Evolutionary conservation across 1,140 invertebrate species (phyloP).

Genomic region (Dermatophagoides farinae): DNA sequence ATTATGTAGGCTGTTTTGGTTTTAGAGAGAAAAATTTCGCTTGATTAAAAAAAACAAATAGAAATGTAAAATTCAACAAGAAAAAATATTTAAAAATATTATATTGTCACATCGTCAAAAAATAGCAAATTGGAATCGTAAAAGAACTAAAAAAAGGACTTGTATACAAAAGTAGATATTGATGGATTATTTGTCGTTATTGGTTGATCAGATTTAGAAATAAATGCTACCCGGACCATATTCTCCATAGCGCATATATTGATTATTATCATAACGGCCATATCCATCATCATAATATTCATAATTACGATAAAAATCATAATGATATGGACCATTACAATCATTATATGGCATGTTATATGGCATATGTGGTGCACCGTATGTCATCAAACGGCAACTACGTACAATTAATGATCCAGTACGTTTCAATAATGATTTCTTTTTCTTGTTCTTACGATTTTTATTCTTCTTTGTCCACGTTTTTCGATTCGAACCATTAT

Average conservation of each 20-base stretch:
- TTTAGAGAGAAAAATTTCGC: too few species aligned
- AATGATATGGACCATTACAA: conserved; percentile 1
- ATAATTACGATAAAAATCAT: background rate
- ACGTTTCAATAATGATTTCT: conserved; percentile 7
- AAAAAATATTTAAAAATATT: too few species aligned
- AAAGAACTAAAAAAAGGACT: background rate
- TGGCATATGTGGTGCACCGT: conserved; percentile 4
- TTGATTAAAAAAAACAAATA: too few species aligned
- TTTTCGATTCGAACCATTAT: background rate
- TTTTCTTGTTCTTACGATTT: conserved; percentile 7
- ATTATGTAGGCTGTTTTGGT: too few species aligned
- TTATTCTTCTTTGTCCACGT: background rate
- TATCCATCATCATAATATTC: background rate
- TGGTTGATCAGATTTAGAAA: too few species aligned
- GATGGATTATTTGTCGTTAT: too few species aligned
- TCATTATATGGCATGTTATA: background rate
- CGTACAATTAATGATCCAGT: conserved; percentile 7
- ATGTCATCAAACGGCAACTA: conserved; percentile 1
- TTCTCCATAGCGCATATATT: background rate
- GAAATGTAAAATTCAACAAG: background rate
- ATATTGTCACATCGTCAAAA: background rate
- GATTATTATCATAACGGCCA: background rate
- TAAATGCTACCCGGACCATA: background rate
- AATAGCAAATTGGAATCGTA: background rate
- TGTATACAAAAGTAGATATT: too few species aligned